Percentiles rank a stretch among this genome's conserved stretches.
phyloP scores from a whole-genome alignment of 1,140 invertebrate species.

The Pseudomyrmex sp. region DNA sequence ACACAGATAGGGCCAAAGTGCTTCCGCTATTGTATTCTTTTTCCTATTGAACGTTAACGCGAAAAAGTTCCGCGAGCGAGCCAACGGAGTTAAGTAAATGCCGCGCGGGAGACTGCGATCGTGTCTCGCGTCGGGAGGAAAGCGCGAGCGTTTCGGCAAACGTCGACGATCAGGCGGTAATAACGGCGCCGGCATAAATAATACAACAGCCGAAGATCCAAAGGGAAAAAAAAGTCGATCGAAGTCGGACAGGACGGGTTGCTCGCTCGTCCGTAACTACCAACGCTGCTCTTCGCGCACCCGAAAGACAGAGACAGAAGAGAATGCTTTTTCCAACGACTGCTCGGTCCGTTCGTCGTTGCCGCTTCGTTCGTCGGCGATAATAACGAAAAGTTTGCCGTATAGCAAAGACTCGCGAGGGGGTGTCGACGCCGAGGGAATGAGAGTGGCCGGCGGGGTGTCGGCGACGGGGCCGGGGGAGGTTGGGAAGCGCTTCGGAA shows the following conservation, averaged over 20 bases:
- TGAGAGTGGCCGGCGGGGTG: not conserved
- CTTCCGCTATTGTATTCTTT: constrained; percentile 61
- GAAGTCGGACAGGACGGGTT: constrained; percentile 28
- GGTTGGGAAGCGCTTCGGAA: constrained; percentile 32
- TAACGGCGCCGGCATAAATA: constrained; percentile 62
- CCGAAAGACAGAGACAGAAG: not conserved
- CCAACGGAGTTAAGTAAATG: constrained; percentile 44
- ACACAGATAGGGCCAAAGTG: constrained; percentile 33
- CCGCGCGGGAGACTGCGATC: constrained; percentile 16
- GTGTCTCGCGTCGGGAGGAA: constrained; percentile 6
- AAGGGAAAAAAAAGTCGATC: constrained; percentile 21
- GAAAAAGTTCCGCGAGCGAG: constrained; percentile 39
- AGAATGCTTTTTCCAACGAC: constrained; percentile 63
- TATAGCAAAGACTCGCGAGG: constrained; percentile 53
- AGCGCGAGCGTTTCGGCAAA: constrained; percentile 47
- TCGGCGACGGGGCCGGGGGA: not conserved
- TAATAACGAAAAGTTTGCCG: constrained; percentile 77
- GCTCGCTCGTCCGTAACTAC: constrained; percentile 50
- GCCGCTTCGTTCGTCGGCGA: constrained; percentile 57
- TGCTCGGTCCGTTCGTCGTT: constrained; percentile 17
- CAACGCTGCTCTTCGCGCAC: constrained; percentile 30
- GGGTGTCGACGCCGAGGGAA: not conserved
- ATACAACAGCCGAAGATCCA: constrained; percentile 51
- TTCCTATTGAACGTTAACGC: constrained; percentile 28
- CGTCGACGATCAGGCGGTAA: constrained; percentile 59